A percentile compares a stretch with the other conserved stretches of the same genome.
These are phyloP conservation scores for Eledona agricola DNA, from an alignment of 2,888 invertebrate species.

Conservation along the genomic window DNA sequence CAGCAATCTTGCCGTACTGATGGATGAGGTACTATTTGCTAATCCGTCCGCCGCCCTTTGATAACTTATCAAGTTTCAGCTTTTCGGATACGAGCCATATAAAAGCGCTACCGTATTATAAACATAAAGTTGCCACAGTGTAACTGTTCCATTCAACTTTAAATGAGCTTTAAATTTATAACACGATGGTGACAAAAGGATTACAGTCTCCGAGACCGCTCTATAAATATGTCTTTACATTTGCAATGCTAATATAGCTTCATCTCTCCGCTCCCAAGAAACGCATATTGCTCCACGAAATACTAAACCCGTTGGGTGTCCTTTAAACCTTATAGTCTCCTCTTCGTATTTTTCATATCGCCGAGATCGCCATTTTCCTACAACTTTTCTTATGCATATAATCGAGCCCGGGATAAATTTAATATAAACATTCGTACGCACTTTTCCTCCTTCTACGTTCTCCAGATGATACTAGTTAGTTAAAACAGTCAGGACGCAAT, in stretches of 20 bases:
- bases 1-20: constrained; percentile 43
- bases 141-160: constrained; percentile 35
- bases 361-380: constrained; percentile 37
- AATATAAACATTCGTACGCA: no score
- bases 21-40: constrained; percentile 42
- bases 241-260: constrained; percentile 55
- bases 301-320: constrained; percentile 47
- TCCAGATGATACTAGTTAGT: no score
- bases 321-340: constrained; percentile 49
- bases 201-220: constrained; percentile 42
- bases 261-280: constrained; percentile 47
- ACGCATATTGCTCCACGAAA: constrained; percentile 50
- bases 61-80: constrained; percentile 16
- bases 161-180: constrained; percentile 46
- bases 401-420: no score
- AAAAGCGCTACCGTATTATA: constrained; percentile 31
- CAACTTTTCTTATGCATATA: constrained; percentile 39
- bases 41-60: constrained; percentile 28
- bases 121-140: constrained; percentile 25
- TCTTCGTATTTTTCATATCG: constrained; percentile 51
- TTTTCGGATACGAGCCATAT: constrained; percentile 12
- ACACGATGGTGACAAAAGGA: constrained; percentile 43
- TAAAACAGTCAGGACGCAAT: no score
- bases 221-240: constrained; percentile 47
- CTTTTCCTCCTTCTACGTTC: no score